Evolutionary conservation across 2,888 invertebrate genomes (phyloP), one percentile per base, ranked within the genome.

Genomic region (Platycnemis pennipes): DNA sequence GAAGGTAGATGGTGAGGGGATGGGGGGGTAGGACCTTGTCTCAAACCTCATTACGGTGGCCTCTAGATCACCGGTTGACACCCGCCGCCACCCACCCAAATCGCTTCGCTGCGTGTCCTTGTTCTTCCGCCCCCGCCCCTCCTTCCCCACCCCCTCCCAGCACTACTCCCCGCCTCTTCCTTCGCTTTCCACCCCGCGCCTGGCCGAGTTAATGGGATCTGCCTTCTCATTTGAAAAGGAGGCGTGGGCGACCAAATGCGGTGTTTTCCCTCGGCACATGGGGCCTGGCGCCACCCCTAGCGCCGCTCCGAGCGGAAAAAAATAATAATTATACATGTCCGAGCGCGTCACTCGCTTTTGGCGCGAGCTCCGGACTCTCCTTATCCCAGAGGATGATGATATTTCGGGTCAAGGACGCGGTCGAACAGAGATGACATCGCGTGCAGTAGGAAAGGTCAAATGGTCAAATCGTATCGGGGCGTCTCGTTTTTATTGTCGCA

Each of bases 11-110:
- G 37, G 37, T 4, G 5, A 5, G 88, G 88, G 11, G 16, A 16
- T 3, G 63, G 89, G 42, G 63, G 91, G 13, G 56, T 19, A 91
- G 91, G 91, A 63, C 63, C 91, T n/a, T 91, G 91, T 91, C 91
- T 91, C 69, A 91, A 91, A 91, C 91, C 91, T 91, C 91, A 91
- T 91, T 91, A 91, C 69, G 91, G 91, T 63, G 91, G 91, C 91
- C 91, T 63, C 63, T 91, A 91, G 91, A 91, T 91, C 91, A 91
- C 63, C 37, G 91, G 91, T 77, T 91, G 91, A 91, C 91, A 91
- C 91, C 91, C 91, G 63, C 91, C 45, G 91, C 91, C 63, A 63
- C 91, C 91, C 56, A 63, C 63, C 91, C 91, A 91, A 91, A 91
- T 63, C 77, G 77, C 77, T 63, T 63, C 22, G 42, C 86, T 45